Evolutionary conservation across 1,140 invertebrate genomes (phyloP), one percentile per base, ranked within the genome.

Genomic region (Luehdorfia chinensis): DNA sequence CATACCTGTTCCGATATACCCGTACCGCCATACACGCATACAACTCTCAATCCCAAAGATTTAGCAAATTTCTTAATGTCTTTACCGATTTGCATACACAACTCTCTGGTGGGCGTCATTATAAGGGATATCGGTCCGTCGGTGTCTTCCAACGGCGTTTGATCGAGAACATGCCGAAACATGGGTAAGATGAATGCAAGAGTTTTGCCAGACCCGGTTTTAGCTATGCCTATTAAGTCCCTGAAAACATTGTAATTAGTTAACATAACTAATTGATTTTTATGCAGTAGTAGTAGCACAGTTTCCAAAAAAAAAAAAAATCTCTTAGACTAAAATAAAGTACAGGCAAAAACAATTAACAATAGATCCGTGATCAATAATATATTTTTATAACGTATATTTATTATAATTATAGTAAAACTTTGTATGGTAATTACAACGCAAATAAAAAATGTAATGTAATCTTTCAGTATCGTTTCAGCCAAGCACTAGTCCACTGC

Each of bases 191-290:
- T 90, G 84, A 99, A 99, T 0, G 98, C 98, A 12, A 99, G 80
- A 1, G 98, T 99, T 88, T 99, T 99, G 7, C 98, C 98, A 78
- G 96, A 98, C 57, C 97, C 98, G 13, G 98, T 99, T 89, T 99
- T 99, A 3, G 98, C 98, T 75, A 99, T 99, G 46, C 98, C 98
- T 74, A 99, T 99, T 19, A 99, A 88, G 89, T 99, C 98, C 44
- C 97, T 88, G 56, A 15, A 76, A 76, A 48, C 15, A 3, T 21
- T n/a, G n/a, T n/a, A n/a, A n/a, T n/a, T n/a, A n/a, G n/a, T n/a
- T 27, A 15, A 23, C 41, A 18, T 21, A 30, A 30, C 6, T n/a
- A 30, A 36, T 0, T 32, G 28, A 16, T 47, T 12, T 49, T 13
- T 32, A 32, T 18, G n/a, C 45, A 21, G 1, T 1, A 43, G 23